Percentiles rank a stretch among this genome's conserved stretches.
Conservation (phyloP, 2,113 vertebrate genomes). For the Gallinago paraguaiae region DNA sequence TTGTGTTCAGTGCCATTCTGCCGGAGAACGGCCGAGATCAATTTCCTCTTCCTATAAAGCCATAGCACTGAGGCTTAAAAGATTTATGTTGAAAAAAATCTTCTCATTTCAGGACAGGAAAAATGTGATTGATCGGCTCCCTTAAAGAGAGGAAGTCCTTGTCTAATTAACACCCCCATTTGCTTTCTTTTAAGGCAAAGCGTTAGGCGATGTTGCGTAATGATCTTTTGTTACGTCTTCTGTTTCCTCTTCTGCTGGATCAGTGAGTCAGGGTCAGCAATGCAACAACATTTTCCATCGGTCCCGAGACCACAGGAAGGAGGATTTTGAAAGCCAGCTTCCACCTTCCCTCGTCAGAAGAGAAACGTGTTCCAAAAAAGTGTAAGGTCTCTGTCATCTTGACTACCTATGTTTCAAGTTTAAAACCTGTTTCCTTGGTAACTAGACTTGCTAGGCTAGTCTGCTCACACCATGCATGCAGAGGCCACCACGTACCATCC, state of each 20-base stretch:
- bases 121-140: background rate
- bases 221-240: background rate
- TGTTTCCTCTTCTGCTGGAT: background rate
- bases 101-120: background rate
- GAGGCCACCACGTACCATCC: background rate
- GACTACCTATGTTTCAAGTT: slow-evolving; percentile 50
- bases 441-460: slow-evolving; percentile 29
- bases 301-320: background rate
- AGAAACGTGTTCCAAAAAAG: background rate
- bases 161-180: background rate
- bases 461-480: background rate
- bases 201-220: fast-evolving
- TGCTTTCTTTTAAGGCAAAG: slow-evolving; percentile 3
- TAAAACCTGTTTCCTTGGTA: slow-evolving; percentile 60
- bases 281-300: background rate
- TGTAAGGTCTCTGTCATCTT: slow-evolving; percentile 23
- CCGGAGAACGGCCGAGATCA: background rate
- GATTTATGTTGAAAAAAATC: slow-evolving; percentile 3
- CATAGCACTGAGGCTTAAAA: background rate
- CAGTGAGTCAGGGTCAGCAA: background rate
- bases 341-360: background rate
- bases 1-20: background rate
- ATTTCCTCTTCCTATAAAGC: slow-evolving; percentile 27
- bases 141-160: slow-evolving; percentile 7
- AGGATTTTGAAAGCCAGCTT: slow-evolving; percentile 6